A percentile compares a stretch with the other conserved stretches of the same genome.
These are phyloP conservation scores for Agriopis leucophaearia DNA, from an alignment of 2,888 invertebrate species.

Conservation along the genomic window DNA sequence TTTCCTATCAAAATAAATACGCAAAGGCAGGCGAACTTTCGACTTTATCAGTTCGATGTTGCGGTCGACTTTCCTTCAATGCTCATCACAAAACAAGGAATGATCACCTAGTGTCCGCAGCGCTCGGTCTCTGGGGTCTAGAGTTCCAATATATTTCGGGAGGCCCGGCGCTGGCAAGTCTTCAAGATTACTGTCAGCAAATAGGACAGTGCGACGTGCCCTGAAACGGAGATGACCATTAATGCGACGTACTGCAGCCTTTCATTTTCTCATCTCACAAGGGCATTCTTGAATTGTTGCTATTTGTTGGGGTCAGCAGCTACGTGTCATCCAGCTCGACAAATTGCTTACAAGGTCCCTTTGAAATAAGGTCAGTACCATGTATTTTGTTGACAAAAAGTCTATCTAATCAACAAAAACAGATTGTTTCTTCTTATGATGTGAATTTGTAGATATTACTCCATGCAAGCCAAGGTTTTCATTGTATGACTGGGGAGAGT, in stretches of 20 bases:
- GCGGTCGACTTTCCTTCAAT: conserved; percentile 40
- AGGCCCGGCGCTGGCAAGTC: conserved; percentile 64
- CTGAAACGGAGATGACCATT: conserved; percentile 65
- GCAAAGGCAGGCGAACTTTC: conserved; percentile 26
- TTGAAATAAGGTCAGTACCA: conserved; percentile 14
- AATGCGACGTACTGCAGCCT: conserved; percentile 61
- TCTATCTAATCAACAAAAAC: not conserved
- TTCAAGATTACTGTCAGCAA: conserved; percentile 80
- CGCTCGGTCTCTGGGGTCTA: conserved; percentile 73
- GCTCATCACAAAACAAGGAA: conserved; percentile 54
- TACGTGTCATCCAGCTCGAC: conserved; percentile 6
- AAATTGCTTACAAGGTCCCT: conserved; percentile 12
- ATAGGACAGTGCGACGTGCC: conserved; percentile 71
- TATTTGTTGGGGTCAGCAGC: conserved; percentile 38
- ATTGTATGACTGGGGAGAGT: too few relatives aligned
- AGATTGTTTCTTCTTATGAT: not conserved
- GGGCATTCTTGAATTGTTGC: conserved; percentile 37
- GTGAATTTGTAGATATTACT: too few relatives aligned
- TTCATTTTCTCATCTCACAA: conserved; percentile 46
- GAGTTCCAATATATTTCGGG: conserved; percentile 75
- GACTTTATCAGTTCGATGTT: conserved; percentile 23
- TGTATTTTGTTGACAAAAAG: not conserved
- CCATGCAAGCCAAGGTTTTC: not conserved
- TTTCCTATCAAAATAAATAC: conserved; percentile 69
- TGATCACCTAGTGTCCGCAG: conserved; percentile 59